A percentile compares a stretch with the other conserved stretches of the same genome.
These are phyloP conservation scores for Neodiprion fabricii DNA, from an alignment of 1,140 invertebrate genomes.

Conservation along the genomic window DNA sequence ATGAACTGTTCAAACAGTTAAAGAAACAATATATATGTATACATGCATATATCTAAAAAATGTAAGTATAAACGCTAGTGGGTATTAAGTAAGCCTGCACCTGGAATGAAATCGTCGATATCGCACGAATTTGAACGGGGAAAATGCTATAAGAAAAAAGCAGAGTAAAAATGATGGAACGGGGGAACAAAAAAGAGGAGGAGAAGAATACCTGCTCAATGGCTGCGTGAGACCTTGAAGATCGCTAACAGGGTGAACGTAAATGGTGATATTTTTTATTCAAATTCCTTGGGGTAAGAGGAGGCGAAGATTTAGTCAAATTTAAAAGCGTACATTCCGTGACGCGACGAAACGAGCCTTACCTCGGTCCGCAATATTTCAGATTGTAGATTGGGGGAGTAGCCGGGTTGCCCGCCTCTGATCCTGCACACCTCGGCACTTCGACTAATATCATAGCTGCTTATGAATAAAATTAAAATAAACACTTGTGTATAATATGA, in stretches of 20 bases:
- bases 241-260: neutral
- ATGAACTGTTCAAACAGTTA: too few relatives aligned
- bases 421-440: neutral
- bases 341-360: neutral
- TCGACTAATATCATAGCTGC: neutral
- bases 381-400: neutral
- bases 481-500: neutral
- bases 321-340: neutral
- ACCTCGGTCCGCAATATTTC: neutral
- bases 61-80: too few relatives aligned
- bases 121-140: neutral
- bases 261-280: neutral
- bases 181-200: neutral
- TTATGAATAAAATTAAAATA: slow-evolving; percentile 5
- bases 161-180: too few relatives aligned
- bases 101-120: neutral
- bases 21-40: too few relatives aligned
- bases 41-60: too few relatives aligned
- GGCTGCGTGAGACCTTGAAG: neutral
- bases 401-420: too few relatives aligned
- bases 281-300: neutral
- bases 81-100: neutral
- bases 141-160: too few relatives aligned
- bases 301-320: neutral
- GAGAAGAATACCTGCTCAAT: neutral